Conservation (phyloP, 2,797 vertebrate species). For the Propithecus perrieri region DNA sequence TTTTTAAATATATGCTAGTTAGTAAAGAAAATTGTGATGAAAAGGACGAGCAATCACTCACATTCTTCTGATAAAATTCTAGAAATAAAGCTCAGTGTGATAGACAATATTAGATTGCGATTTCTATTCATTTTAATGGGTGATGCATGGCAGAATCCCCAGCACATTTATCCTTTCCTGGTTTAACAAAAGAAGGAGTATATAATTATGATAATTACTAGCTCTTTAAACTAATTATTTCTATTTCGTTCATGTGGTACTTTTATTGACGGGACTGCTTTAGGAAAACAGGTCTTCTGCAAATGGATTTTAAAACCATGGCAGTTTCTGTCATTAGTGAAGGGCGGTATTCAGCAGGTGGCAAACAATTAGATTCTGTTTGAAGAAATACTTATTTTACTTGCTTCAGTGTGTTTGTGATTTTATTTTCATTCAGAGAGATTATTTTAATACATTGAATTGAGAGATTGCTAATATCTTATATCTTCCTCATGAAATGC, state of each 20-base stretch:
- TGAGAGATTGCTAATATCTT: background rate
- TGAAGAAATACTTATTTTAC: background rate
- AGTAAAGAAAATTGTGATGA: background rate
- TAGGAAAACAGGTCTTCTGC: background rate
- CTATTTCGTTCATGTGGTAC: background rate
- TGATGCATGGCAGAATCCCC: conserved; percentile 8
- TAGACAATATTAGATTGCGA: background rate
- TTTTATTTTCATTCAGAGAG: background rate
- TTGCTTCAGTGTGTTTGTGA: background rate
- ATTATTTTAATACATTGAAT: background rate
- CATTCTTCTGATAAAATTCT: background rate
- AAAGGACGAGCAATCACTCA: background rate
- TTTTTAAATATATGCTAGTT: background rate
- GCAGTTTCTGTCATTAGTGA: background rate
- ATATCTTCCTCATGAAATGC: background rate
- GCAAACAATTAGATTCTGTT: background rate
- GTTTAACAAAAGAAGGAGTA: conserved; percentile 36
- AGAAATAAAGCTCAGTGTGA: conserved; percentile 38
- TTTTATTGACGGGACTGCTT: background rate
- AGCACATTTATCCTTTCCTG: background rate
- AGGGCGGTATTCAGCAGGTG: background rate
- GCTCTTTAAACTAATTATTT: conserved; percentile 25
- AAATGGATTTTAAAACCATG: background rate
- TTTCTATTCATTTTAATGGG: conserved; percentile 56
- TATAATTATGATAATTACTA: conserved; percentile 64